Evolutionary conservation across 2,888 invertebrate species (phyloP), one percentile per base, ranked within the genome.

Genomic region (Yponomeuta plumbellus): DNA sequence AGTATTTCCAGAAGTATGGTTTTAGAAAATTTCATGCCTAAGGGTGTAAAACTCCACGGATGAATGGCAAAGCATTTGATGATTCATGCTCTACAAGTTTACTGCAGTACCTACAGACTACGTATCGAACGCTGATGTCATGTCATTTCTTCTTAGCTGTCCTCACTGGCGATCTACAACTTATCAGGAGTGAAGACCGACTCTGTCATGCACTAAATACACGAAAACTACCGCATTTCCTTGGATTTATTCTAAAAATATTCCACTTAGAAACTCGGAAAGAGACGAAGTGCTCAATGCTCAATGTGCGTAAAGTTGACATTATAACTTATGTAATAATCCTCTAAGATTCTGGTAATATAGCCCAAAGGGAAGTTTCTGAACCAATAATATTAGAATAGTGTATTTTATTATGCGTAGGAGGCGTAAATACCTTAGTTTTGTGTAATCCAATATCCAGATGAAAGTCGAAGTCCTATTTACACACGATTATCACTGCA

Each of bases 371-470:
- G 21, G 21, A 44, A 11, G 21, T 26, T 44, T 11, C 11, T 63
- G 44, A 40, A 13, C 63, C 44, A 63, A 22, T 44, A 40, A 63
- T 20, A 44, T 40, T 44, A 44, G 26, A 26, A 34, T 26, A 57
- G 26, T 23, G 17, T 56, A 22, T 75, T 71, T 78, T 79, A 77
- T 79, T 69, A 76, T 76, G 83, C 83, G 83, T 85, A 87, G 85
- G 85, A 84, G 81, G 85, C 76, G 74, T 81, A 88, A 89, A 89
- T 90, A 90, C 90, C 91, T 90, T 84, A 81, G 81, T 82, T 87
- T 86, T 84, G 84, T 90, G 91, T 90, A 90, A 90, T 91, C 91
- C 90, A 91, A 91, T 91, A 90, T 88, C 87, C 85, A 85, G 83
- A 84, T 85, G 86, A 86, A 86, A 86, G 85, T 85, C 80, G 81